Percentiles rank a stretch among this genome's conserved stretches.
phyloP scores from a whole-genome alignment of 2,113 vertebrate genomes.

The Dromas ardeola region DNA sequence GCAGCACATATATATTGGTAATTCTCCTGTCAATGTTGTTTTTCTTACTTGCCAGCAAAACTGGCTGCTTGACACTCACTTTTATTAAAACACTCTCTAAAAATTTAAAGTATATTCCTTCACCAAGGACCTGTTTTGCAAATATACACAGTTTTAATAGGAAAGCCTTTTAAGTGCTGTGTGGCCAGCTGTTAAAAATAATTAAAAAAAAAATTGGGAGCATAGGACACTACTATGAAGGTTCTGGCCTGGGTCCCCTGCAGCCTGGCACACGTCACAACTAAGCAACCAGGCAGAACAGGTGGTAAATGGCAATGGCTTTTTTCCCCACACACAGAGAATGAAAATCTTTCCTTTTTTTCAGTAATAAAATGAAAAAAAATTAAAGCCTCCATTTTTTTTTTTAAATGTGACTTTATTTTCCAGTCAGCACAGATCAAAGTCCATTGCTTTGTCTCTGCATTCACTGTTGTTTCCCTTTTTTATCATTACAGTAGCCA shows the following conservation, averaged over 20 bases:
- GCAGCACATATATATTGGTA: neutral
- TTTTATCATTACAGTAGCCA: neutral
- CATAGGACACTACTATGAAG: neutral
- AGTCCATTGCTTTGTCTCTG: neutral
- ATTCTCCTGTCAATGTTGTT: neutral
- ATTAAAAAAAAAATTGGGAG: neutral
- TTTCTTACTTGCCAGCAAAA: neutral
- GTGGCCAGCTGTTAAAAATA: neutral
- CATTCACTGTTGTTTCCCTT: neutral
- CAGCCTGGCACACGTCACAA: neutral
- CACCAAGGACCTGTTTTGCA: neutral
- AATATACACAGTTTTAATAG: neutral
- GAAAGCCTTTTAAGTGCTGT: neutral
- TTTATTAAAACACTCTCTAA: neutral
- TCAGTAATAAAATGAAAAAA: neutral
- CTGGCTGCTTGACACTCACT: neutral
- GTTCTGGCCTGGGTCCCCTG: neutral
- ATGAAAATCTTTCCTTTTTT: neutral
- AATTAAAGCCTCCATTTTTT: neutral
- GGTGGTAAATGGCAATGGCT: neutral
- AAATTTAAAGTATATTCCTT: neutral
- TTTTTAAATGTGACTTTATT: neutral
- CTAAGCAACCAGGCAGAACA: neutral
- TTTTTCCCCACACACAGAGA: neutral
- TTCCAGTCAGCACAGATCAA: neutral